These are phyloP conservation scores for Rhinogobius similis DNA, from an alignment of 2,113 vertebrate species.

Conservation along the genomic window DNA sequence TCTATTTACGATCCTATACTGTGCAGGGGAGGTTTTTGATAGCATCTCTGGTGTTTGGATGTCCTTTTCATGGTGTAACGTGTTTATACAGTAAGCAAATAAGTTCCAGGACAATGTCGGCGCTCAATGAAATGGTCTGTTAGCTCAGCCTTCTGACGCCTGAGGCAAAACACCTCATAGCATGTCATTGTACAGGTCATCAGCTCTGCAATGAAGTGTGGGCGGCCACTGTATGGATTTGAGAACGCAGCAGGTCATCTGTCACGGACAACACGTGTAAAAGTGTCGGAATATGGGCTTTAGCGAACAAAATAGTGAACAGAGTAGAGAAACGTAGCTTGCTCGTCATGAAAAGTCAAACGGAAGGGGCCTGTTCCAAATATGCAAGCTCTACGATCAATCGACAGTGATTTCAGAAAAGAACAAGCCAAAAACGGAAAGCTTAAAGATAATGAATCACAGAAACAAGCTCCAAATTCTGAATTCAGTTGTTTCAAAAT, in stretches of 20 bases:
- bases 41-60: slow-evolving; percentile 11
- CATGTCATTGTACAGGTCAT: slow-evolving; percentile 16
- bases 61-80: slow-evolving; percentile 7
- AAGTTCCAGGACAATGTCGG: slow-evolving; percentile 6
- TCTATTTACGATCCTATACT: slow-evolving; percentile 4
- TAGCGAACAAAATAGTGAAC: not conserved
- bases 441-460: not conserved
- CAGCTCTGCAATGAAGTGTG: slow-evolving; percentile 18
- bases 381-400: not conserved
- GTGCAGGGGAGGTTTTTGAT: slow-evolving; percentile 5
- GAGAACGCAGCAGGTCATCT: not conserved
- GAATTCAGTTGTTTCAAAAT: not conserved
- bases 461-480: not conserved
- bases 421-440: no score
- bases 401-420: no score
- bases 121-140: slow-evolving; percentile 7
- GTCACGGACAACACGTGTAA: not conserved
- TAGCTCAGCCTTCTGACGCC: slow-evolving; percentile 6
- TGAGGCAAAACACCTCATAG: not conserved
- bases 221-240: not conserved
- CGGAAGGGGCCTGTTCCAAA: not conserved
- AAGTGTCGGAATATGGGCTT: not conserved
- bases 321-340: not conserved
- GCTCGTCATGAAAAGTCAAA: no score
- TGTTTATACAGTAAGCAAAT: slow-evolving; percentile 1